phyloP scores from a whole-genome alignment of 2,113 vertebrate species.

The Quiscalus mexicanus region DNA sequence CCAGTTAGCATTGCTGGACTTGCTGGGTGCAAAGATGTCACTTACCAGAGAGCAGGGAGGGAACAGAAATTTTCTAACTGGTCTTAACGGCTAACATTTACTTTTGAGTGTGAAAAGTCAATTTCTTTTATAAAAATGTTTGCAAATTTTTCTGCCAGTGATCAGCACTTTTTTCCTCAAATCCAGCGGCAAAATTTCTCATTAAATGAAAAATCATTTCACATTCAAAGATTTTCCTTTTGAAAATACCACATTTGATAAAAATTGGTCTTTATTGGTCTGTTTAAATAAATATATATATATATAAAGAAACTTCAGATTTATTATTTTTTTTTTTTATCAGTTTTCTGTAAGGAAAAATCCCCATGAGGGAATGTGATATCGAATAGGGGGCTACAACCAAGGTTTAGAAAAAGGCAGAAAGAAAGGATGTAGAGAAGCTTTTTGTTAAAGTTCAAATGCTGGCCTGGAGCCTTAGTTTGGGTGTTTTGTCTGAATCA shows the following conservation, averaged over 20 bases:
- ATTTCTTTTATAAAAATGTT: background rate
- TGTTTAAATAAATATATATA: background rate
- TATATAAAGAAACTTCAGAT: background rate
- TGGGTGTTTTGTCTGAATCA: background rate
- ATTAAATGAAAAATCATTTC: background rate
- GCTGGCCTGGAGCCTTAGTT: background rate
- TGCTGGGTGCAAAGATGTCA: background rate
- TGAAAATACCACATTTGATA: background rate
- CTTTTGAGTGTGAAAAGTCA: background rate
- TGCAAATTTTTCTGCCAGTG: background rate
- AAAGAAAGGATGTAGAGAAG: background rate
- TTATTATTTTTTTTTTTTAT: background rate
- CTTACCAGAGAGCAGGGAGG: background rate
- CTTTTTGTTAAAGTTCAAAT: background rate
- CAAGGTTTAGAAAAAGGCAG: background rate
- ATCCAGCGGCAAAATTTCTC: background rate
- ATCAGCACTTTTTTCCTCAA: background rate
- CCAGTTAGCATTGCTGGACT: background rate
- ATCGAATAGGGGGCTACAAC: background rate
- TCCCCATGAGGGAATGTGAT: background rate
- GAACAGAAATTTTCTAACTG: background rate
- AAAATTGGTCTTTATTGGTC: background rate
- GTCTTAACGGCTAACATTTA: background rate
- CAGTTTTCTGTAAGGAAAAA: background rate
- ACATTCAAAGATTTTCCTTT: background rate